Evolutionary conservation across 2,888 invertebrate species (phyloP).

Genomic region (Spisula solida): DNA sequence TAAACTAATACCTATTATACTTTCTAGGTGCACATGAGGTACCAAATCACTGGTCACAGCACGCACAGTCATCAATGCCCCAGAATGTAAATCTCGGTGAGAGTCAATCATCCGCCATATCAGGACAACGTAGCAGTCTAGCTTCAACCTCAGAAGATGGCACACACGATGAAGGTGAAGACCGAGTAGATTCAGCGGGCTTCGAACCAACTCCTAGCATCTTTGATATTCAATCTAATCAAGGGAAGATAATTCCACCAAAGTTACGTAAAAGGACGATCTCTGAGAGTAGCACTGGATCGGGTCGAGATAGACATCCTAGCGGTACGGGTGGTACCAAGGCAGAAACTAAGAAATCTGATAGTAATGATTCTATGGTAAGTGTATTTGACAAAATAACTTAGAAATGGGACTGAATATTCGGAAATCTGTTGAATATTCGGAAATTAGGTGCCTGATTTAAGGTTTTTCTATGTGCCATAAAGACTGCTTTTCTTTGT

Average conservation of each 20-base stretch:
- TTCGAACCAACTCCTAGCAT: constrained; percentile 52
- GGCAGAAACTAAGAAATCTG: background rate
- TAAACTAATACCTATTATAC: no score
- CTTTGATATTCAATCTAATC: constrained; percentile 67
- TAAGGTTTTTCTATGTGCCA: no score
- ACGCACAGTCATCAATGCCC: constrained; percentile 47
- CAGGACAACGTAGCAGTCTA: constrained; percentile 67
- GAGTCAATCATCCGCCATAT: constrained; percentile 53
- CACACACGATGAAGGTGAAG: constrained; percentile 66
- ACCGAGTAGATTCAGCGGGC: constrained; percentile 52
- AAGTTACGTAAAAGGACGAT: constrained; percentile 77
- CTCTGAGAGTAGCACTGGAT: constrained; percentile 81
- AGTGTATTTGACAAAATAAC: background rate
- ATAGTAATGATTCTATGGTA: constrained; percentile 50
- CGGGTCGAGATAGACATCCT: constrained; percentile 55
- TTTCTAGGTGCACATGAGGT: background rate
- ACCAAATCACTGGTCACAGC: background rate
- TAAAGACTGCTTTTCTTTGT: no score
- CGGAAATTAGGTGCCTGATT: no score
- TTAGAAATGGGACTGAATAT: no score
- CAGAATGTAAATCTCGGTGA: constrained; percentile 63
- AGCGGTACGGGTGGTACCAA: constrained; percentile 14
- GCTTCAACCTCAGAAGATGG: constrained; percentile 73
- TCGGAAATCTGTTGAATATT: no score
- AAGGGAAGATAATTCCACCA: constrained; percentile 76